Base-by-base conservation (phyloP, 2,888 invertebrate genomes). In the Melangyna quadrimaculata region DNA sequence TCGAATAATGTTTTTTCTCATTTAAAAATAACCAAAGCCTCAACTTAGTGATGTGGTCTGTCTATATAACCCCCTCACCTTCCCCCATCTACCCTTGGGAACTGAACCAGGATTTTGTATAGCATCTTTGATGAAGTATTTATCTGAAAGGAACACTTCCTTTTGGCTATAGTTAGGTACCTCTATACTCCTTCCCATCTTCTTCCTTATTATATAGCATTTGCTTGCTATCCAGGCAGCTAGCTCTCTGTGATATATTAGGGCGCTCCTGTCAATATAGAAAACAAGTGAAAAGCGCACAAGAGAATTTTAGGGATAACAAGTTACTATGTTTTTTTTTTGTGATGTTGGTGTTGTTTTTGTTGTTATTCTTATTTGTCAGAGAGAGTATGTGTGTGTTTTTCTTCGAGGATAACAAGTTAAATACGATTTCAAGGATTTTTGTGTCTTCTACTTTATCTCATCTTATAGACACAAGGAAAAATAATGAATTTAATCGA, bases 221-320 rank as follows among this genome's bases (percentile, higher is more conserved):
- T 22, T 32, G 3, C 45, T 22, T 32, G 3, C 45, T 67, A 63
- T 70, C 29, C 57, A 51, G 32, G 73, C 29, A 55, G 51, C 32
- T 32, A n/a, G n/a, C 43, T 51, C 69, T 71, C 43, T 59, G 83
- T 84, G 80, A 84, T 84, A 84, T 84, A 84, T 84, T 75, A 67
- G 75, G 80, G 84, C 67, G 80, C 75, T 80, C 67, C 84, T 80
- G 84, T 84, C 84, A 84, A 84, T 84, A 80, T 63, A n/a, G 80
- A 71, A 72, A 72, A 77, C 80, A 80, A 80, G 67, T 71, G 67
- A 72, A 80, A 77, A 80, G 80, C 71, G 71, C 35, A 84, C 71
- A 84, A 45, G 65, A 61, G 63, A 53, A 37, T 59, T 59, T 51
- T 19, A 70, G 43, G 51, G 74, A 83, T 70, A 79, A 74, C 74